These are phyloP conservation scores for Nyctibius grandis DNA, from an alignment of 2,797 vertebrate genomes.

Conservation along the genomic window DNA sequence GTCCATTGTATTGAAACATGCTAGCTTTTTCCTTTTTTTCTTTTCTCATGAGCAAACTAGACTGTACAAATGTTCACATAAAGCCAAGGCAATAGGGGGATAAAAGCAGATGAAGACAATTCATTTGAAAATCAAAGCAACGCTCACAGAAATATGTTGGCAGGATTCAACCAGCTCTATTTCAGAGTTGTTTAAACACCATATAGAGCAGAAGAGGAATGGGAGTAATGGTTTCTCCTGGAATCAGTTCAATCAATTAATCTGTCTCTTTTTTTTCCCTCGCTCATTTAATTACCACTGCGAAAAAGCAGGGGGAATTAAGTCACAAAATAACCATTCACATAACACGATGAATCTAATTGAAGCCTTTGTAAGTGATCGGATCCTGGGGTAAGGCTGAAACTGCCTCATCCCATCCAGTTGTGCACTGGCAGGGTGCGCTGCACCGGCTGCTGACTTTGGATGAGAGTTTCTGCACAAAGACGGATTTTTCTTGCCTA, in stretches of 20 bases:
- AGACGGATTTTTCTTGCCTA: background rate
- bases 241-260: slow-evolving; percentile 64
- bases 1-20: slow-evolving; percentile 9
- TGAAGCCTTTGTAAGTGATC: slow-evolving; percentile 15
- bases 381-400: background rate
- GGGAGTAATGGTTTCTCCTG: slow-evolving; percentile 29
- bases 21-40: background rate
- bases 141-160: slow-evolving; percentile 53
- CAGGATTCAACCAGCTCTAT: slow-evolving; percentile 40
- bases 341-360: slow-evolving; percentile 46
- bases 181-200: slow-evolving; percentile 44
- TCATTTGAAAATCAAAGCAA: slow-evolving; percentile 59
- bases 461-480: background rate
- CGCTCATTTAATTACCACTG: slow-evolving; percentile 50
- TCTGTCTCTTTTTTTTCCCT: background rate
- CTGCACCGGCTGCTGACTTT: background rate
- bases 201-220: background rate
- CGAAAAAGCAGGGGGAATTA: slow-evolving; percentile 48
- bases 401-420: background rate
- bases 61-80: slow-evolving; percentile 28
- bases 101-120: slow-evolving; percentile 62
- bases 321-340: slow-evolving; percentile 53
- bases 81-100: slow-evolving; percentile 32
- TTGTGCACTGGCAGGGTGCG: background rate
- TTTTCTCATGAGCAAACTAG: slow-evolving; percentile 4